Evolutionary conservation across 2,797 vertebrate genomes (phyloP).

Genomic region (Anas bahamensis): DNA sequence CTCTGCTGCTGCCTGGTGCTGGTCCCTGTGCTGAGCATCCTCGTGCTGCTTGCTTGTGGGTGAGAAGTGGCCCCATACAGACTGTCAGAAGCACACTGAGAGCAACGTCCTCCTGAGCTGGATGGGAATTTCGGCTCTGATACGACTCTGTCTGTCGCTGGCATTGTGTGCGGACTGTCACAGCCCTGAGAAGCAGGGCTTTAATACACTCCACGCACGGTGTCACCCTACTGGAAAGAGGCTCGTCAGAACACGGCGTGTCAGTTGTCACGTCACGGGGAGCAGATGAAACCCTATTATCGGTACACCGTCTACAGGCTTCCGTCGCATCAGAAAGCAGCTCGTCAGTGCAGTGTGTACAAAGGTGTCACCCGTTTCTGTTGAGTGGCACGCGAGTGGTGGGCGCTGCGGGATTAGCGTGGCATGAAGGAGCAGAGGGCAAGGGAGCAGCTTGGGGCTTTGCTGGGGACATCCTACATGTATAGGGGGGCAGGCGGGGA

Average conservation of each 20-base stretch:
- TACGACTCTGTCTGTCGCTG: rapidly evolving
- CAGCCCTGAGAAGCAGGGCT: not conserved
- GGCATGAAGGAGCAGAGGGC: not conserved
- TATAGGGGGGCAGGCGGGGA: rapidly evolving
- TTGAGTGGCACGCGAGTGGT: not conserved
- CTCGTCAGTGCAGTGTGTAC: not conserved
- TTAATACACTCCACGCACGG: conserved; percentile 30
- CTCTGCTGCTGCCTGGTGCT: not conserved
- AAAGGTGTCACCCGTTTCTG: conserved; percentile 24
- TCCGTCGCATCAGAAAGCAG: conserved; percentile 47
- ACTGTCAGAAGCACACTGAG: not conserved
- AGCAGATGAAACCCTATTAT: conserved; percentile 69
- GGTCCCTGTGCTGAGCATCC: not conserved
- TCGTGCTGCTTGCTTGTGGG: not conserved
- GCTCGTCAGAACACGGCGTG: conserved; percentile 43
- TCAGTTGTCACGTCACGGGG: conserved; percentile 63
- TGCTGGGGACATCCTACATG: not conserved
- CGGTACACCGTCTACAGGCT: conserved; percentile 29
- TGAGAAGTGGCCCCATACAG: conserved; percentile 21
- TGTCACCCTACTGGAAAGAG: conserved; percentile 38
- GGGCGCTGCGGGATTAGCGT: not conserved
- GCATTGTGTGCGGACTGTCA: not conserved
- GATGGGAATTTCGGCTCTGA: not conserved
- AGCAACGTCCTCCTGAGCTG: not conserved
- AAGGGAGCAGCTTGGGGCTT: not conserved